Evolutionary conservation across 2,797 vertebrate genomes (phyloP).

Genomic region (Gobionotothen gibberifrons): DNA sequence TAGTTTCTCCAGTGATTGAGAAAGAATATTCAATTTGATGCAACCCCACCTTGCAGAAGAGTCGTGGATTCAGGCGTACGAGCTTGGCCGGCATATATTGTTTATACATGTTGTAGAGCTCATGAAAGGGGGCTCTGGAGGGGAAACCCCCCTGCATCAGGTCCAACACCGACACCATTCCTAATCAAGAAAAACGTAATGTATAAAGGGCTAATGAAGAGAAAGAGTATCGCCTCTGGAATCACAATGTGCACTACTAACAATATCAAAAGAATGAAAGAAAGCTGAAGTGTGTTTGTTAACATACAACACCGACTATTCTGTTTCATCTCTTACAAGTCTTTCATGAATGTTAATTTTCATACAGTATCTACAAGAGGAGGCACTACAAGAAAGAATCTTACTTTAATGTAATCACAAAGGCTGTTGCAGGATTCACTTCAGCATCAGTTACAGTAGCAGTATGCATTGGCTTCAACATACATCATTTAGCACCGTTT

Average conservation of each 20-base stretch:
- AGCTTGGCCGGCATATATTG: constrained; percentile 95
- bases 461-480: not conserved
- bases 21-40: not conserved
- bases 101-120: constrained; percentile 99
- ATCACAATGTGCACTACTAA: not conserved
- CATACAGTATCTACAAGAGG: not conserved
- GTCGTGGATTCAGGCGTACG: constrained; percentile 93
- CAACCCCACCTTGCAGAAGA: constrained; percentile 94
- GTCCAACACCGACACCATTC: constrained; percentile 98
- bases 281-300: not conserved
- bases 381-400: not conserved
- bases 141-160: constrained; percentile 99
- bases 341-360: not conserved
- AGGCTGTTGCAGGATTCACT: not conserved
- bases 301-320: not conserved
- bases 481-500: not conserved
- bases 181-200: constrained; percentile 71
- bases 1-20: constrained; percentile 9
- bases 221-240: not conserved
- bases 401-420: not conserved
- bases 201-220: not conserved
- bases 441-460: not conserved
- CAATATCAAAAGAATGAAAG: not conserved
- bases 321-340: not conserved
- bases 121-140: constrained; percentile 96